These are phyloP conservation scores for Erebia ligea DNA, from an alignment of 2,888 invertebrate genomes.

Conservation along the genomic window DNA sequence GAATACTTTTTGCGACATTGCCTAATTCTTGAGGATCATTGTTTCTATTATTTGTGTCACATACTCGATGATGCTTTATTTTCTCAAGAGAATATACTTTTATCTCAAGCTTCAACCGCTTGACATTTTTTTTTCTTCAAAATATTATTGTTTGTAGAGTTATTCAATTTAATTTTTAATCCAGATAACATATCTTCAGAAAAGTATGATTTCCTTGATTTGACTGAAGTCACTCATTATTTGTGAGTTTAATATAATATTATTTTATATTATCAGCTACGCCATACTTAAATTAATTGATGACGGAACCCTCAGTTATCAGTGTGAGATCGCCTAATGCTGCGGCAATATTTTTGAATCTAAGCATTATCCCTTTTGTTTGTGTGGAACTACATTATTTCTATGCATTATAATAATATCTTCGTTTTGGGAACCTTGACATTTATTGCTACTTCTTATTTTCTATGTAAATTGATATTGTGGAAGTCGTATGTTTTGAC, in stretches of 20 bases:
- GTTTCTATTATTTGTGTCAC: neutral
- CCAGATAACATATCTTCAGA: too few relatives aligned
- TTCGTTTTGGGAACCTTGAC: slow-evolving; percentile 36
- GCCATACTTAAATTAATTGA: neutral
- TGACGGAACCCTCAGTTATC: slow-evolving; percentile 6
- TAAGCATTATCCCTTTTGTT: slow-evolving; percentile 37
- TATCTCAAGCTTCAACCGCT: too few relatives aligned
- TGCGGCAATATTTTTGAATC: slow-evolving; percentile 23
- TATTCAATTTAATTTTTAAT: too few relatives aligned
- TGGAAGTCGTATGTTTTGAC: neutral
- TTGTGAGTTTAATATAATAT: too few relatives aligned
- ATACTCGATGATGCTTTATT: neutral
- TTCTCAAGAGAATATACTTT: neutral
- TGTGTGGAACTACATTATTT: slow-evolving; percentile 31
- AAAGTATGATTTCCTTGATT: too few relatives aligned
- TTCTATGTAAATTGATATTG: slow-evolving; percentile 32
- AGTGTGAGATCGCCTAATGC: neutral
- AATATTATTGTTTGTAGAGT: too few relatives aligned
- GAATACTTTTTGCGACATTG: too few relatives aligned
- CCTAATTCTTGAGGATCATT: neutral
- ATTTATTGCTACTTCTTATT: slow-evolving; percentile 37
- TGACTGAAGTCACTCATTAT: too few relatives aligned
- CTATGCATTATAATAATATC: slow-evolving; percentile 31
- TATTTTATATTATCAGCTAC: neutral
- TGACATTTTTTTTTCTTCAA: too few relatives aligned